A percentile compares a stretch with the other conserved stretches of the same genome.
phyloP scores from a whole-genome alignment of 1,140 invertebrate species.

The Thaumetopoea pityocampa region DNA sequence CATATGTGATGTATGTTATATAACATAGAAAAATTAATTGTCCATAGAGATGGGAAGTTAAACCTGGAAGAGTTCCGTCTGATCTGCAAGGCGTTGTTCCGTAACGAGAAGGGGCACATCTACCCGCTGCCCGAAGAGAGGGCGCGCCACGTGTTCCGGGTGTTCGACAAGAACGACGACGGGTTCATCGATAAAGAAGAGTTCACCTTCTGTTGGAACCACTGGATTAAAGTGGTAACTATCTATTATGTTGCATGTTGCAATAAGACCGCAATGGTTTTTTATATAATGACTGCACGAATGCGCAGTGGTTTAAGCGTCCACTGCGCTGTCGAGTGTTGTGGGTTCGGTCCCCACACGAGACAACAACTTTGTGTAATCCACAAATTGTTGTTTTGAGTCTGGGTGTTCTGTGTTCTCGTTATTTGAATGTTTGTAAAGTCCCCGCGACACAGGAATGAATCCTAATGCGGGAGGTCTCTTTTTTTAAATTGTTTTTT shows the following conservation, averaged over 20 bases:
- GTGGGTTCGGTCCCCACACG: no score
- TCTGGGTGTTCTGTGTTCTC: no score
- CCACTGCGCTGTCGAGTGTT: no score
- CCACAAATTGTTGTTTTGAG: no score
- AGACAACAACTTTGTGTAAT: no score
- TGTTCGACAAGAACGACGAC: conserved; percentile 88
- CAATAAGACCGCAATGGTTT: background rate
- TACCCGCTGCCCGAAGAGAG: conserved; percentile 85
- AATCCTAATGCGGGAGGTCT: no score
- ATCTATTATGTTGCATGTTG: conserved; percentile 27
- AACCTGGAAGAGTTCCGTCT: conserved; percentile 87
- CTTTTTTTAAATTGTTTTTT: no score
- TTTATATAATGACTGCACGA: background rate
- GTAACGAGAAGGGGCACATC: conserved; percentile 90
- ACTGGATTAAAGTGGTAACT: conserved; percentile 89
- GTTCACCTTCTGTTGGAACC: conserved; percentile 89
- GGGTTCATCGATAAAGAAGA: conserved; percentile 89
- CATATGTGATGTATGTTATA: no score
- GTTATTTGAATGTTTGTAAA: no score
- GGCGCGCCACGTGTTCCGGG: conserved; percentile 85
- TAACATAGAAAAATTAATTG: no score
- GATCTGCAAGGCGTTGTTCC: conserved; percentile 89
- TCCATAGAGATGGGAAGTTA: conserved; percentile 84
- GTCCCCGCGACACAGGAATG: no score
- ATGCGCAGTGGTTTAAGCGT: no score